Evolutionary conservation across 2,797 vertebrate genomes (phyloP), one percentile per base, ranked within the genome.

Genomic region (Gambelia wislizenii): DNA sequence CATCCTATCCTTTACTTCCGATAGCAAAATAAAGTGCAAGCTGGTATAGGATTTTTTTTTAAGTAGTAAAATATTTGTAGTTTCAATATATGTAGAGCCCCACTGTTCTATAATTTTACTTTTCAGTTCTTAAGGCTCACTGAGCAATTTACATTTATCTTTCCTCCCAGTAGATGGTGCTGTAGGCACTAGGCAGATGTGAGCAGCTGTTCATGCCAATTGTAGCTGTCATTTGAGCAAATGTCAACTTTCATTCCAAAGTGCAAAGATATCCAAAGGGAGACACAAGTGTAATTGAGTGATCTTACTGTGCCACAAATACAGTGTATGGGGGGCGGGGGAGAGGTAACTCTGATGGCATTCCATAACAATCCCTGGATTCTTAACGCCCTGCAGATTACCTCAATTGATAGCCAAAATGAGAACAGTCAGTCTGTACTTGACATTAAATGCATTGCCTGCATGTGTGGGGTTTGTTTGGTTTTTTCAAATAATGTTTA

Each of bases 291-390:
- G 49, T 6, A 49, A 27, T 36, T 22, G 30, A 56, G 30, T 42
- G 49, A 86, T 89, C 61, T 81, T 90, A 91, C n/a, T n/a, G n/a
- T n/a, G n/a, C n/a, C n/a, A n/a, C 76, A 91, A 93, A 90, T 69
- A 91, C 82, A 78, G 89, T 90, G 47, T 39, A 36, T 64, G 20
- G 13, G 75, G 52, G 61, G 78, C 92, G 87, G 80, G 67, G 54
- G 54, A 79, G 16, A n/a, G n/a, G n/a, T n/a, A 54, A 54, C 1
- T 78, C 22, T 80, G 86, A 61, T 84, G 82, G 87, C 88, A 88
- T 91, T 67, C 89, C 89, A 88, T 79, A 91, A 86, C 64, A 88
- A 91, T 87, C 67, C 83, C 87, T 44, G 54, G 88, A 92, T 39
- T 39, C 30, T 18, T 79, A 54, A 83, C 39, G 87, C 81, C 85